Conservation (phyloP, 2,797 vertebrate species). For the Danio aesculapii region DNA sequence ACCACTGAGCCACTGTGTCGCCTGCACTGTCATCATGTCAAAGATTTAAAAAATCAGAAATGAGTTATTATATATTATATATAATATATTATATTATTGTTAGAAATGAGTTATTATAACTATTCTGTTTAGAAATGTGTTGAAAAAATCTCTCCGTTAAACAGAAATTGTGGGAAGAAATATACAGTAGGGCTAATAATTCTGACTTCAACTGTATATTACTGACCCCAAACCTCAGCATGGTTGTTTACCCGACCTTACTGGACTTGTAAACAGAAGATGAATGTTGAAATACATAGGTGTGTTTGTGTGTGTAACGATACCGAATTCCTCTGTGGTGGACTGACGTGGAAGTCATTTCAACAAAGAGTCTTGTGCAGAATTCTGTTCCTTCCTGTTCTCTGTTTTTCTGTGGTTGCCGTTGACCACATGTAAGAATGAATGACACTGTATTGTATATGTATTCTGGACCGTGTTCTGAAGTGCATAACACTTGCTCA, state of each 20-base stretch:
- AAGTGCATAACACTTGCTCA: slow-evolving; percentile 2
- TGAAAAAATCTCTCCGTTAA: too few relatives aligned
- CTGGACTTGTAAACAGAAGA: not conserved
- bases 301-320: slow-evolving; percentile 13
- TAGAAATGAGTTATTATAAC: too few relatives aligned
- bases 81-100: too few relatives aligned
- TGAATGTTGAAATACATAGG: slow-evolving; percentile 2
- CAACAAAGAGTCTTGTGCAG: slow-evolving; percentile 27
- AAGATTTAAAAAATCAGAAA: too few relatives aligned
- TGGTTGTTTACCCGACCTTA: not conserved
- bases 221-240: too few relatives aligned
- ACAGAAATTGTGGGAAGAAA: too few relatives aligned
- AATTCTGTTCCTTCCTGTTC: slow-evolving; percentile 31
- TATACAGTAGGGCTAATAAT: too few relatives aligned
- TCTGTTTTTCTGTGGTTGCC: slow-evolving; percentile 36
- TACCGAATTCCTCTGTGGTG: not conserved
- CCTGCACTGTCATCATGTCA: too few relatives aligned
- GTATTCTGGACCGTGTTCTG: slow-evolving; percentile 30
- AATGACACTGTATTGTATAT: slow-evolving; percentile 28
- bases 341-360: slow-evolving; percentile 3
- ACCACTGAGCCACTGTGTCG: too few relatives aligned
- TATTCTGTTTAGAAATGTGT: too few relatives aligned
- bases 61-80: too few relatives aligned
- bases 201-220: too few relatives aligned
- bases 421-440: slow-evolving; percentile 8